phyloP scores from a whole-genome alignment of 2,113 vertebrate genomes.

The Phoxinus phoxinus region DNA sequence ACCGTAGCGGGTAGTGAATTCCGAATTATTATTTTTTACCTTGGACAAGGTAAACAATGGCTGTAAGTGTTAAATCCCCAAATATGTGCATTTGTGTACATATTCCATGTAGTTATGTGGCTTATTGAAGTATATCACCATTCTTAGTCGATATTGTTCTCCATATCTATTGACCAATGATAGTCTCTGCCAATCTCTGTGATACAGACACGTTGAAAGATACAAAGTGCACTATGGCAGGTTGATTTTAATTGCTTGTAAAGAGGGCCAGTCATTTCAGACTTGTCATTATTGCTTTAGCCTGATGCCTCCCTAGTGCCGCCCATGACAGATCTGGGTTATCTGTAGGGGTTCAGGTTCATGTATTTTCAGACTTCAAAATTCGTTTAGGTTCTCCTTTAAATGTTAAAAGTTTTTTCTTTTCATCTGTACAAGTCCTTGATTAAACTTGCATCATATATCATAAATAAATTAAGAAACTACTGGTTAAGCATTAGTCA shows the following conservation, averaged over 20 bases:
- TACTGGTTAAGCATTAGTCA: neutral
- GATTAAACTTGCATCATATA: neutral
- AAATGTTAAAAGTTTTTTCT: neutral
- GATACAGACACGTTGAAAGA: neutral
- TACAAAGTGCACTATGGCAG: neutral
- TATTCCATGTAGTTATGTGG: neutral
- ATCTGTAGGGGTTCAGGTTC: conserved; percentile 21
- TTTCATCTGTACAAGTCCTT: neutral
- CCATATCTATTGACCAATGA: neutral
- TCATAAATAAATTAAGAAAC: neutral
- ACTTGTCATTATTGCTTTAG: conserved; percentile 34
- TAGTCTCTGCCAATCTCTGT: neutral
- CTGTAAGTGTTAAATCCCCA: neutral
- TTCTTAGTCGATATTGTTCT: neutral
- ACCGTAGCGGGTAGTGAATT: too few species aligned
- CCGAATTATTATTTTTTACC: too few species aligned
- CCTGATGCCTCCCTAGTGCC: neutral
- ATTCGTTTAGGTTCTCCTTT: neutral
- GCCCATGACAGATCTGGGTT: conserved; percentile 34
- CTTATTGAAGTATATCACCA: neutral
- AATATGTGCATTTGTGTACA: neutral
- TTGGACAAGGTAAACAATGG: neutral
- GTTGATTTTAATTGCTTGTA: conserved; percentile 39
- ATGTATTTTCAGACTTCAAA: conserved; percentile 11
- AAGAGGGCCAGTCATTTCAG: conserved; percentile 19